Percentiles rank a stretch among this genome's conserved stretches.
These are phyloP conservation scores for Sebastes alutus DNA, from an alignment of 2,797 vertebrate genomes.

Conservation along the genomic window DNA sequence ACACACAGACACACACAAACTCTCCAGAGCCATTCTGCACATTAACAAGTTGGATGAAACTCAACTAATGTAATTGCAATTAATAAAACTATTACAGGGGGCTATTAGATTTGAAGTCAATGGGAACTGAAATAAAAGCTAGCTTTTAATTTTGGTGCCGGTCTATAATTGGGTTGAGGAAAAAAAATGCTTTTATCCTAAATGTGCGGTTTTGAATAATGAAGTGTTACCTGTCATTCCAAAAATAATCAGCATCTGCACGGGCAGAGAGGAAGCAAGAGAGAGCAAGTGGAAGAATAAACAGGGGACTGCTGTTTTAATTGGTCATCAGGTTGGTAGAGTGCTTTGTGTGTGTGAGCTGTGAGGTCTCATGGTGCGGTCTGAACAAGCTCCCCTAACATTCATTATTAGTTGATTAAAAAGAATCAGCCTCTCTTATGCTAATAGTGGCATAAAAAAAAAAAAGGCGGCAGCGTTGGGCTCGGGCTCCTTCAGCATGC, in stretches of 20 bases:
- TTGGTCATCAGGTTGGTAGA: constrained; percentile 73
- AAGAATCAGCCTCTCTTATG: constrained; percentile 79
- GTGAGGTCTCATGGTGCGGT: constrained; percentile 69
- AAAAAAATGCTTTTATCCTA: constrained; percentile 61
- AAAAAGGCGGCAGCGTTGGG: constrained; percentile 36
- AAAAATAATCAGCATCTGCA: constrained; percentile 68
- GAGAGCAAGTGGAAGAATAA: constrained; percentile 53
- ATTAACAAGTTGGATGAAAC: constrained; percentile 50
- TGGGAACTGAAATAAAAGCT: constrained; percentile 56
- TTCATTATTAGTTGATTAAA: constrained; percentile 83
- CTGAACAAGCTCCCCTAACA: constrained; percentile 79
- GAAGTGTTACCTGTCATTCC: constrained; percentile 74
- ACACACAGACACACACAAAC: neutral
- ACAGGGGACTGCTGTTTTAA: constrained; percentile 81
- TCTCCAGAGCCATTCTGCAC: constrained; percentile 32
- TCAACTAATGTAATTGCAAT: constrained; percentile 51
- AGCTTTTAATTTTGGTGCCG: constrained; percentile 55
- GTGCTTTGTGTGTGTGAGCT: constrained; percentile 27
- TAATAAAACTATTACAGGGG: constrained; percentile 61
- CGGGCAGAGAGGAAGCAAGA: constrained; percentile 31
- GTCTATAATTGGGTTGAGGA: constrained; percentile 69
- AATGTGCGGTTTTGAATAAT: constrained; percentile 69
- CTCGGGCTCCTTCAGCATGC: constrained; percentile 64
- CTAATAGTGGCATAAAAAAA: constrained; percentile 73
- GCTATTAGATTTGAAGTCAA: constrained; percentile 40